A percentile compares a stretch with the other conserved stretches of the same genome.
These are phyloP conservation scores for Aldrovandia affinis DNA, from an alignment of 2,797 vertebrate species.

Conservation along the genomic window DNA sequence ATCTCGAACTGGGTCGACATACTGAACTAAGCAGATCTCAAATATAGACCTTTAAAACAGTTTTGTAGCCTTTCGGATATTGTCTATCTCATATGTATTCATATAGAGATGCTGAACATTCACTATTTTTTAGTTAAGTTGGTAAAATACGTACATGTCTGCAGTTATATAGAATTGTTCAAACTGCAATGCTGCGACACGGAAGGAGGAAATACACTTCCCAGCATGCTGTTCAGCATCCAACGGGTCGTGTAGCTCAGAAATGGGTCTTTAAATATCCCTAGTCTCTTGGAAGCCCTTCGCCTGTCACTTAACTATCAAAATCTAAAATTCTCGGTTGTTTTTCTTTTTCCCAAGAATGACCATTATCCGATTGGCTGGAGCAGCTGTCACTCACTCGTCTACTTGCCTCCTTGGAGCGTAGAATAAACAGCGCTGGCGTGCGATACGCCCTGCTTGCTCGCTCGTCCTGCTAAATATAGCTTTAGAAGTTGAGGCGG, in stretches of 20 bases:
- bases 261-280: constrained; percentile 72
- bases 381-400: constrained; percentile 57
- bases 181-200: not conserved
- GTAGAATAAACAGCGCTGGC: constrained; percentile 74
- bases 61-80: not conserved
- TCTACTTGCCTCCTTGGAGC: constrained; percentile 59
- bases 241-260: constrained; percentile 46
- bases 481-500: constrained; percentile 65
- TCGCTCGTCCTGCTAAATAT: constrained; percentile 69
- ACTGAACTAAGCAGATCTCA: not conserved
- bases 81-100: not conserved
- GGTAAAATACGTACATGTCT: not conserved
- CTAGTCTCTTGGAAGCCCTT: constrained; percentile 43
- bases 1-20: not conserved
- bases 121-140: not conserved
- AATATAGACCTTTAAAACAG: not conserved
- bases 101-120: not conserved
- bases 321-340: constrained; percentile 58
- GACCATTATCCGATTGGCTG: constrained; percentile 61
- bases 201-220: constrained; percentile 59
- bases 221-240: constrained; percentile 60
- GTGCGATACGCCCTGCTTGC: constrained; percentile 44
- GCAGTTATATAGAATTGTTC: not conserved
- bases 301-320: constrained; percentile 50
- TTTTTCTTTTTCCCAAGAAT: constrained; percentile 44